Conservation (phyloP, 64 coral and sea anemone genomes). For the Anthopleura sola region DNA sequence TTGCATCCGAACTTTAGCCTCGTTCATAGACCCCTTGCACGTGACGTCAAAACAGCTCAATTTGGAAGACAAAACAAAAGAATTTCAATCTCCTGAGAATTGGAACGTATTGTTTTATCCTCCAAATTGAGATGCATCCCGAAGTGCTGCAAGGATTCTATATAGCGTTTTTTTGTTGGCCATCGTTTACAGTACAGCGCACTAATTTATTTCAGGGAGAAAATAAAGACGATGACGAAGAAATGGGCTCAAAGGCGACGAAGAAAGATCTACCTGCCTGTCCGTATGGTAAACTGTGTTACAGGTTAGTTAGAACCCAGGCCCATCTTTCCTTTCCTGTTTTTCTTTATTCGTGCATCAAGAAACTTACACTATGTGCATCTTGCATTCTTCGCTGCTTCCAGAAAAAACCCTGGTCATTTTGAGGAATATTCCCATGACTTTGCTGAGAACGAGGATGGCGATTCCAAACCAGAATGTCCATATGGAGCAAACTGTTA, state of each 20-base stretch:
- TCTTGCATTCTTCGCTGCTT: background rate
- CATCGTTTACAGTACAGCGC: no score
- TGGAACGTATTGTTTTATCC: no score
- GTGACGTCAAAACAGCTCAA: no score
- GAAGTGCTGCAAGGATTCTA: background rate
- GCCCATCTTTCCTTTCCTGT: no score
- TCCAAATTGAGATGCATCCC: no score
- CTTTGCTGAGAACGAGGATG: constrained; percentile 13
- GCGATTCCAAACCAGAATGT: constrained; percentile 46
- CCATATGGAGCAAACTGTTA: constrained; percentile 77
- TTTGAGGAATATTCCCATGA: constrained; percentile 69
- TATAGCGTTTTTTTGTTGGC: no score
- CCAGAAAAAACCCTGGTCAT: constrained; percentile 70
- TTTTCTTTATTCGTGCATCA: no score
- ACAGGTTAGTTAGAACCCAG: constrained; percentile 30
- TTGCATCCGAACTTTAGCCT: no score
- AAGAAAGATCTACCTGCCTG: constrained; percentile 41
- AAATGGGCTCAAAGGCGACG: background rate
- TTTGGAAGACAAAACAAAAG: no score
- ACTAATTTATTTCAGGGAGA: background rate
- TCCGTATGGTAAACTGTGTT: constrained; percentile 74
- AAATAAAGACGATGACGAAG: background rate
- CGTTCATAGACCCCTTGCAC: no score
- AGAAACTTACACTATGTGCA: no score
- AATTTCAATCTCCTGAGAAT: no score